phyloP scores from a whole-genome alignment of 2,888 invertebrate genomes.

The Folsomia manolachei region DNA sequence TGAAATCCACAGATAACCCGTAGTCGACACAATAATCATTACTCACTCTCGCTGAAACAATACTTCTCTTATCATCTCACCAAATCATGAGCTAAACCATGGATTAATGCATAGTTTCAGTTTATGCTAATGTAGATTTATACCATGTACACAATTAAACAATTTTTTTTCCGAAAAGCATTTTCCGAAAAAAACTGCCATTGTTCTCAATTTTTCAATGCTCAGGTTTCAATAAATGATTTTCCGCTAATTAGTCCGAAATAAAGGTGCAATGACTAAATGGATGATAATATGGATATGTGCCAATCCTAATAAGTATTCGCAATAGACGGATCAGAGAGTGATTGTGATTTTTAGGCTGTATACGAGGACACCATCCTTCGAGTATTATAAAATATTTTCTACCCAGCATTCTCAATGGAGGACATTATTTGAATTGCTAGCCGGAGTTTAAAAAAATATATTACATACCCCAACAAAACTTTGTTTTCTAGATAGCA shows the following conservation, averaged over 20 bases:
- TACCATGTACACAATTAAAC: not conserved
- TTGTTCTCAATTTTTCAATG: constrained; percentile 4
- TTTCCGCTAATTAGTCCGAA: not conserved
- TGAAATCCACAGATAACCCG: not conserved
- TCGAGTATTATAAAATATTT: too few species aligned
- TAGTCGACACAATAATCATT: not conserved
- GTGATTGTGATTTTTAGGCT: not conserved
- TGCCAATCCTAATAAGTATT: not conserved
- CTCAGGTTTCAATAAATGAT: not conserved
- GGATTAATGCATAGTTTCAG: not conserved
- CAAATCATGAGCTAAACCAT: not conserved
- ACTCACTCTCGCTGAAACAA: not conserved
- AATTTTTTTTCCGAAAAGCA: not conserved
- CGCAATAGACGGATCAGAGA: not conserved
- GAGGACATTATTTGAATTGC: too few species aligned
- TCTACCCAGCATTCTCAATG: too few species aligned
- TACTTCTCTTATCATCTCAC: not conserved
- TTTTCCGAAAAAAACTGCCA: not conserved
- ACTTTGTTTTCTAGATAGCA: too few species aligned
- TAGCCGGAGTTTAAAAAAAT: too few species aligned
- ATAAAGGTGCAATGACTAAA: not conserved
- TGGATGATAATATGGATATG: not conserved
- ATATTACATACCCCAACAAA: too few species aligned
- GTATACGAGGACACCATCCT: not conserved
- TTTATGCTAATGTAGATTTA: not conserved